These are phyloP conservation scores for Sphinx pinastri DNA, from an alignment of 2,888 invertebrate species.

Conservation along the genomic window DNA sequence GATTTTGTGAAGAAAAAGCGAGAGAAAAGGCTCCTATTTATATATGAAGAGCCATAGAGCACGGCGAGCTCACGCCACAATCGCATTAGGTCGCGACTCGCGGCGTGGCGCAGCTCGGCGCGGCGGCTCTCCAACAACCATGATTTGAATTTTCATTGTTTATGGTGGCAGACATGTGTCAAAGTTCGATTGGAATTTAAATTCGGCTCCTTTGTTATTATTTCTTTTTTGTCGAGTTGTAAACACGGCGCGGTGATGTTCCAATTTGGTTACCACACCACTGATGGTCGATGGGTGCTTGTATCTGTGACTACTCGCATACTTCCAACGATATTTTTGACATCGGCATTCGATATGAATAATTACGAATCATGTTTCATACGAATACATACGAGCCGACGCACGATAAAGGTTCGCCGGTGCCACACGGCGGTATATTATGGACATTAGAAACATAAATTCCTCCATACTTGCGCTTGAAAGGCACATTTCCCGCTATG, in stretches of 20 bases:
- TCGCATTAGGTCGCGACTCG: conserved; percentile 67
- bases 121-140: conserved; percentile 72
- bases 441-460: conserved; percentile 35
- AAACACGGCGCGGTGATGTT: conserved; percentile 82
- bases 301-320: conserved; percentile 76
- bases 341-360: conserved; percentile 78
- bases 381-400: conserved; percentile 43
- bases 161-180: conserved; percentile 85
- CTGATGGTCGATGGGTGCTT: conserved; percentile 73
- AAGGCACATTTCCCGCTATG: conserved; percentile 46
- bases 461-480: conserved; percentile 32
- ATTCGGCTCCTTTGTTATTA: conserved; percentile 83
- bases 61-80: conserved; percentile 71
- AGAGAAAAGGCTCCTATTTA: conserved; percentile 82
- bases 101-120: conserved; percentile 31
- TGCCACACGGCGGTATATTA: conserved; percentile 36
- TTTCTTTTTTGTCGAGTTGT: conserved; percentile 80
- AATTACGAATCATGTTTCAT: conserved; percentile 75
- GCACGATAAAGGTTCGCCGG: conserved; percentile 39
- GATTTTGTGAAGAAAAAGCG: conserved; percentile 81
- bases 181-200: conserved; percentile 84
- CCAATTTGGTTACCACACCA: conserved; percentile 78
- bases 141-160: conserved; percentile 84
- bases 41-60: conserved; percentile 76
- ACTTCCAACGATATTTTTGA: conserved; percentile 72